Percentiles rank a stretch among this genome's conserved stretches.
Evolutionary conservation across 1,140 invertebrate species (phyloP).

Genomic region (Brachionus angularis): DNA sequence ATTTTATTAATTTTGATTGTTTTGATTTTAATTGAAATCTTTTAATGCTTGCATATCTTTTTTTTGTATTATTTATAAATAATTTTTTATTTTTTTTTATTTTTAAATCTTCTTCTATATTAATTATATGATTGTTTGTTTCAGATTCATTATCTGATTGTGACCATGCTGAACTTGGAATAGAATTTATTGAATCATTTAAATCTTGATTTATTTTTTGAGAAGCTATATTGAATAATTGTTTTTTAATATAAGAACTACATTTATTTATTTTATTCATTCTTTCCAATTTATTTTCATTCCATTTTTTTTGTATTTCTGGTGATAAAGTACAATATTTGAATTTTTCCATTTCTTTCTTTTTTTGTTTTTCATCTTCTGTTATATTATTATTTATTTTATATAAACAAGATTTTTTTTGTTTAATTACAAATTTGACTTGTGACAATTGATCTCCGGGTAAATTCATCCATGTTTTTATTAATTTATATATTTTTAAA

Average conservation of each 20-base stretch:
- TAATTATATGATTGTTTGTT: background rate
- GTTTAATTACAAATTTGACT: conserved; percentile 36
- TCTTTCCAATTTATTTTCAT: background rate
- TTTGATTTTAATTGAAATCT: background rate
- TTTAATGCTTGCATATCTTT: conserved; percentile 28
- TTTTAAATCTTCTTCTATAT: too few species aligned
- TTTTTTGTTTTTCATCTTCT: background rate
- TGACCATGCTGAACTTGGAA: conserved; percentile 8
- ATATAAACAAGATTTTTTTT: background rate
- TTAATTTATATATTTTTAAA: conserved; percentile 36
- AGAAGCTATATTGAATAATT: background rate
- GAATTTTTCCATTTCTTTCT: background rate
- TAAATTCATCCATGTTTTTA: conserved; percentile 33
- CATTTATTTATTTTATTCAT: background rate
- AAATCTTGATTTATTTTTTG: conserved; percentile 2
- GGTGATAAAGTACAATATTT: conserved; percentile 11
- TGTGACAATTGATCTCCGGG: conserved; percentile 26
- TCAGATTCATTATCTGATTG: background rate
- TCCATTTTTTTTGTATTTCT: conserved; percentile 11
- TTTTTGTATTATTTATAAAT: too few species aligned
- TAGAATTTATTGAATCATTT: conserved; percentile 7
- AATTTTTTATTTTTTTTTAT: too few species aligned
- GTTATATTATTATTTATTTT: background rate
- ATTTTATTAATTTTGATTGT: conserved; percentile 14
- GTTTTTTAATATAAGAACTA: conserved; percentile 8